These are phyloP conservation scores for Serinus canaria DNA, from an alignment of 2,113 vertebrate species.

Conservation along the genomic window DNA sequence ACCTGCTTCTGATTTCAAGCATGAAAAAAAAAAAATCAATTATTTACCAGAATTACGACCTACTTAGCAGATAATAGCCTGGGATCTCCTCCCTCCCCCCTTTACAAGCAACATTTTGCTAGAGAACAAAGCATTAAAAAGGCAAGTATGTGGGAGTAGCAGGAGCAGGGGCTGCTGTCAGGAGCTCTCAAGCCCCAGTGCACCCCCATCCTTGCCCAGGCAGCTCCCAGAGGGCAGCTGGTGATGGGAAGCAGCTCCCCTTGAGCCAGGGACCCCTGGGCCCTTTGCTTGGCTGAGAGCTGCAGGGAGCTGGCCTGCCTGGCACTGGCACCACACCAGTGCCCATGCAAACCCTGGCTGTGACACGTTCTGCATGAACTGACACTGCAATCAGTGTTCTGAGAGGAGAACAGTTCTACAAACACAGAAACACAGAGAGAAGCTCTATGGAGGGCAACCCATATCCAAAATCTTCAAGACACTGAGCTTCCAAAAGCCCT, in stretches of 20 bases:
- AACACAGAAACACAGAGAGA: not conserved
- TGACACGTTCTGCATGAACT: not conserved
- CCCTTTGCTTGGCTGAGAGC: not conserved
- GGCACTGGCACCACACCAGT: not conserved
- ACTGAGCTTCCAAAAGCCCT: not conserved
- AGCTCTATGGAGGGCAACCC: not conserved
- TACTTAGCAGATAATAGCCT: conserved; percentile 38
- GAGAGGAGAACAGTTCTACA: not conserved
- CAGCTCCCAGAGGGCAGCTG: not conserved
- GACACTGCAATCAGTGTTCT: not conserved
- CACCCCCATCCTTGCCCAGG: not conserved
- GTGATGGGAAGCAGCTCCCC: not conserved
- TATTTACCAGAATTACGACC: conserved; percentile 40
- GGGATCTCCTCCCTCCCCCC: not conserved
- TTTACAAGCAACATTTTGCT: not conserved
- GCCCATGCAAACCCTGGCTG: not conserved
- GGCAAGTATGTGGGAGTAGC: not conserved
- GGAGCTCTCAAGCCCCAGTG: not conserved
- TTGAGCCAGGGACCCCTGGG: not conserved
- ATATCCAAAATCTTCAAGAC: not conserved
- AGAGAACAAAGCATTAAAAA: not conserved
- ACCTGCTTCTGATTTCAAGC: not conserved
- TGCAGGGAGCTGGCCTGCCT: not conserved
- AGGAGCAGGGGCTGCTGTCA: not conserved
- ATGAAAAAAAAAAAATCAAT: conserved; percentile 15